Evolutionary conservation across 2,113 vertebrate genomes (phyloP), one percentile per base, ranked within the genome.

Genomic region (Danio rerio): DNA sequence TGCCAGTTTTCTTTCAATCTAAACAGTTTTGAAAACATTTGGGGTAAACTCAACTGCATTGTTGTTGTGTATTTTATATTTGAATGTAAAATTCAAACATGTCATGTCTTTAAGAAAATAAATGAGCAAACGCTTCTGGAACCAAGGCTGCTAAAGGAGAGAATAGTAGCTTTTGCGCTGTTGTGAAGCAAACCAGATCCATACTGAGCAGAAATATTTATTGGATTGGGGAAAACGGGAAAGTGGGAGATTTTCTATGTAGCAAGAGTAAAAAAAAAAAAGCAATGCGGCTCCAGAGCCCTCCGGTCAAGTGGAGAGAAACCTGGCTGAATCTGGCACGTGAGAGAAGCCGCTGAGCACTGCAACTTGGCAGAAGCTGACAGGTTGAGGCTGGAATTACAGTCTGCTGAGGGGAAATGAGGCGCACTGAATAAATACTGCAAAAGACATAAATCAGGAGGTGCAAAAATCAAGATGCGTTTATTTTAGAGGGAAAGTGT

Each of bases 351-450:
- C 55, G 72, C 71, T 9, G 42, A 85, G 83, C 86, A 81, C 83
- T 87, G 83, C 83, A 85, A 83, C 81, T 78, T 87, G 78, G 58
- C 77, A 53, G 18, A 31, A 49, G 40, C 69, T 86, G 87, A 88
- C 85, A 78, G 84, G 78, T 69, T 50, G 52, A 86, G 83, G 87
- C 88, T 89, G 88, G 80, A 89, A 81, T 87, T 87, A 87, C 85
- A 87, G 62, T 50, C 45, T 43, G 55, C 16, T 13, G 45, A 77
- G 21, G 42, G 18, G 18, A 43, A 45, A 15, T 68, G 15, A 73
- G 49, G 49, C 88, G 50, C 16, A 72, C 53, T 47, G 16, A 68
- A 68, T 68, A n/a, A 68, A 47, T 43, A 12, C 31, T 65, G 31
- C 13, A 8, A 40, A 16, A 40, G n/a, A 7, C 4, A 9, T 9